These are phyloP conservation scores for Eudasyphora cyanicolor DNA, from an alignment of 2,888 invertebrate genomes.

Conservation along the genomic window DNA sequence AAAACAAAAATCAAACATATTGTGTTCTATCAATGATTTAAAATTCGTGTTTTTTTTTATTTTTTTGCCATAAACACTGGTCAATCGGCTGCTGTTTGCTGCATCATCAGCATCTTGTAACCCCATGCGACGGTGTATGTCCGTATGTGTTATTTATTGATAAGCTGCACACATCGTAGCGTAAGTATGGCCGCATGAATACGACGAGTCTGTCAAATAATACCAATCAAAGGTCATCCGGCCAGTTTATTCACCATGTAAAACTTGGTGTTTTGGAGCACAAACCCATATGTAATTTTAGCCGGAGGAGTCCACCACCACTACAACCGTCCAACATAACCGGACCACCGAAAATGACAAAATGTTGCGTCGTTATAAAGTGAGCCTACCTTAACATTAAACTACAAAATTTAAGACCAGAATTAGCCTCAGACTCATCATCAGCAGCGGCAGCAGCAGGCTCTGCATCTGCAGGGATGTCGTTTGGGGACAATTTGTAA, in stretches of 20 bases:
- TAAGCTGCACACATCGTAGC: slow-evolving; percentile 9
- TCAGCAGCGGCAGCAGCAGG: no score
- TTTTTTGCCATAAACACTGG: slow-evolving; percentile 38
- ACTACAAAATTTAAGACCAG: slow-evolving; percentile 72
- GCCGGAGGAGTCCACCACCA: background rate
- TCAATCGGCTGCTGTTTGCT: slow-evolving; percentile 23
- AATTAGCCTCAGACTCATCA: no score
- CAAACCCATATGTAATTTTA: background rate
- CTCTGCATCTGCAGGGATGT: no score
- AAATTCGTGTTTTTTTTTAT: slow-evolving; percentile 29
- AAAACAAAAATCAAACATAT: slow-evolving; percentile 30
- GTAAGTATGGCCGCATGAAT: background rate
- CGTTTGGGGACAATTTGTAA: no score
- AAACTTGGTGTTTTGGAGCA: slow-evolving; percentile 49
- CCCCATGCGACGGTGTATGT: background rate
- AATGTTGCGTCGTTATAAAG: slow-evolving; percentile 25
- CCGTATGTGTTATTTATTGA: no score
- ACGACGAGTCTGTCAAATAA: slow-evolving; percentile 40
- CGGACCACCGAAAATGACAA: background rate
- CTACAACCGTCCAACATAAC: background rate
- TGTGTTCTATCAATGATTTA: slow-evolving; percentile 30
- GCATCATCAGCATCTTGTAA: background rate
- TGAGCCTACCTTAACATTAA: slow-evolving; percentile 79
- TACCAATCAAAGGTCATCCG: slow-evolving; percentile 56
- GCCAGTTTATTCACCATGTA: slow-evolving; percentile 58